These are phyloP conservation scores for Acrobasis repandana DNA, from an alignment of 2,888 invertebrate species.

Conservation along the genomic window DNA sequence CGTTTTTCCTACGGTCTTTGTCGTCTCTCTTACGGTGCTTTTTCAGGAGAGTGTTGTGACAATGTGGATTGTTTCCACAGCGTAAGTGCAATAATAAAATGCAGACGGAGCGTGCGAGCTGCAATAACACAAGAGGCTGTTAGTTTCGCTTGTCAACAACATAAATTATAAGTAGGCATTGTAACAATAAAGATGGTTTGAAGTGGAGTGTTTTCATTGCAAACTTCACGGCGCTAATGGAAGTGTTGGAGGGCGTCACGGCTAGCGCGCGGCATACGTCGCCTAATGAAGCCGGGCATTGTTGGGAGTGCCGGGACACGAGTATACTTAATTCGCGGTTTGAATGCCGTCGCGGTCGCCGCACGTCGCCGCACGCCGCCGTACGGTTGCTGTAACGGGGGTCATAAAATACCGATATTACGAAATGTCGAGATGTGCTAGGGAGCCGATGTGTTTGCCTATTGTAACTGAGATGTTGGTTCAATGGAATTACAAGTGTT, in stretches of 20 bases:
- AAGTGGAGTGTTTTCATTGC: slow-evolving; percentile 73
- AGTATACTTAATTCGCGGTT: slow-evolving; percentile 71
- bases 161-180: slow-evolving; percentile 76
- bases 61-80: slow-evolving; percentile 29
- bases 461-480: slow-evolving; percentile 10
- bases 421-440: slow-evolving; percentile 43
- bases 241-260: slow-evolving; percentile 69
- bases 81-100: slow-evolving; percentile 58
- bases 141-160: slow-evolving; percentile 73
- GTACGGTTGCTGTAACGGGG: slow-evolving; percentile 51
- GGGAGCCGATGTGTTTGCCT: slow-evolving; percentile 27
- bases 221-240: slow-evolving; percentile 69
- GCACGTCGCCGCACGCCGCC: slow-evolving; percentile 34
- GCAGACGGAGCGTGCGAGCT: slow-evolving; percentile 58
- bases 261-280: slow-evolving; percentile 74
- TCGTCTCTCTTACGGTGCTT: slow-evolving; percentile 35
- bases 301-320: slow-evolving; percentile 70
- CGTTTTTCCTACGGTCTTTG: slow-evolving; percentile 46
- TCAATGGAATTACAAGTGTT: slow-evolving; percentile 10
- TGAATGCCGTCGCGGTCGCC: slow-evolving; percentile 54
- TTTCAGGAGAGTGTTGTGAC: slow-evolving; percentile 28
- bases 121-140: slow-evolving; percentile 49
- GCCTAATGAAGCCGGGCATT: slow-evolving; percentile 76
- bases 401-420: slow-evolving; percentile 56
- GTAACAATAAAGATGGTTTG: slow-evolving; percentile 68